phyloP scores from a whole-genome alignment of 2,888 invertebrate genomes.

The Bombylius major region DNA sequence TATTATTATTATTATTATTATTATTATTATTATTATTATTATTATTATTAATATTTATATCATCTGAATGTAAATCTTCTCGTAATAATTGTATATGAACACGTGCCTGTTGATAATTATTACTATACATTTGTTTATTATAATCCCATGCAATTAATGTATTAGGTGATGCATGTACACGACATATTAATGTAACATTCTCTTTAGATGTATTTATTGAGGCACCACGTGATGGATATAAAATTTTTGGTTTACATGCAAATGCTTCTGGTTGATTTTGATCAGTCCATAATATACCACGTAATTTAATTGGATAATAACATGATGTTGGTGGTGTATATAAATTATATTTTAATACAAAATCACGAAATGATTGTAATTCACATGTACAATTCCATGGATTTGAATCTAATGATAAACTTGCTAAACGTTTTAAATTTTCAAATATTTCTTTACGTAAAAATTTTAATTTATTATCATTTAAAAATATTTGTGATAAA shows the following conservation, averaged over 20 bases:
- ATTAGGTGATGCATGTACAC: constrained; percentile 59
- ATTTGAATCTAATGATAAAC: constrained; percentile 64
- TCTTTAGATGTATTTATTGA: constrained; percentile 50
- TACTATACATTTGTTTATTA: constrained; percentile 39
- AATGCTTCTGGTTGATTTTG: constrained; percentile 51
- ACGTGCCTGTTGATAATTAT: constrained; percentile 17
- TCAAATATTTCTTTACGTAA: constrained; percentile 52
- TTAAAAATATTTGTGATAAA: constrained; percentile 54
- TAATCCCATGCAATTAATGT: constrained; percentile 62
- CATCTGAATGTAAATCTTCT: constrained; percentile 15
- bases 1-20: constrained; percentile 28
- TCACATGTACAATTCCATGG: constrained; percentile 84
- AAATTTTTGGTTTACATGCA: constrained; percentile 67
- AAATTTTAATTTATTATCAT: constrained; percentile 58
- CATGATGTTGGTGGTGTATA: constrained; percentile 66
- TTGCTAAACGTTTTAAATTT: constrained; percentile 52
- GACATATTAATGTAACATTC: constrained; percentile 60
- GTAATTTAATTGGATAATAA: constrained; percentile 52
- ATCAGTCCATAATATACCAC: constrained; percentile 62
- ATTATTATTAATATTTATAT: too few relatives aligned
- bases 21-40: constrained; percentile 19
- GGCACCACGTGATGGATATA: constrained; percentile 46
- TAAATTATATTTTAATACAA: constrained; percentile 58
- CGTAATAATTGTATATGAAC: constrained; percentile 26
- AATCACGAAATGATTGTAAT: constrained; percentile 63